Evolutionary conservation across 2,888 invertebrate genomes (phyloP).

Genomic region (Graphium colonna): DNA sequence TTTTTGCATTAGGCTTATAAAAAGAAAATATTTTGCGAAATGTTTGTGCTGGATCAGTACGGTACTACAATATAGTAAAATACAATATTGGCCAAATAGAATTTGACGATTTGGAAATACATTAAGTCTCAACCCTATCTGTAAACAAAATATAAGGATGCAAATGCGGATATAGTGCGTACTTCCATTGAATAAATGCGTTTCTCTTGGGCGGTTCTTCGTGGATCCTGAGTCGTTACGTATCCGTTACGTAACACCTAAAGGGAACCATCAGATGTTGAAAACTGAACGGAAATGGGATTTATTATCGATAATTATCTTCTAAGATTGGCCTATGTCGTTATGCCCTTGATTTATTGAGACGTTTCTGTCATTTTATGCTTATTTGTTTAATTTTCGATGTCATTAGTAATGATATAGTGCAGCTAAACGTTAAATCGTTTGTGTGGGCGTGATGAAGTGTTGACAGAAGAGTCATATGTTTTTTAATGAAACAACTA

Average conservation of each 20-base stretch:
- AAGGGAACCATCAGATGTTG: constrained; percentile 17
- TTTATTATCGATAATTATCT: constrained; percentile 16
- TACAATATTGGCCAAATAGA: neutral
- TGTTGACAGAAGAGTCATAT: constrained; percentile 1
- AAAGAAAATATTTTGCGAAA: too few relatives aligned
- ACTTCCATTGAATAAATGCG: constrained; percentile 66
- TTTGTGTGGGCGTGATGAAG: constrained; percentile 13
- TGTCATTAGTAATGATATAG: constrained; percentile 18
- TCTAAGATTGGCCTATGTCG: constrained; percentile 14
- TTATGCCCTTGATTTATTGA: constrained; percentile 19
- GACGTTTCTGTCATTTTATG: constrained; percentile 6
- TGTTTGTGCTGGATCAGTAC: too few relatives aligned
- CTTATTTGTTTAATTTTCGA: constrained; percentile 9
- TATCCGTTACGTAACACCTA: constrained; percentile 14
- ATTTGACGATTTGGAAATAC: neutral
- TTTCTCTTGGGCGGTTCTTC: constrained; percentile 33
- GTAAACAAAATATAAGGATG: constrained; percentile 12
- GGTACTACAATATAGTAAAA: too few relatives aligned
- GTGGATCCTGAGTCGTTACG: constrained; percentile 26
- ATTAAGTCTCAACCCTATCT: constrained; percentile 20
- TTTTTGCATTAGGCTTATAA: too few relatives aligned
- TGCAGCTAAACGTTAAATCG: neutral
- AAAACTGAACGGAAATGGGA: constrained; percentile 17
- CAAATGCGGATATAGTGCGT: constrained; percentile 51
- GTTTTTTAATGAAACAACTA: constrained; percentile 6